Evolutionary conservation across 2,797 vertebrate species (phyloP).

Genomic region (Pseudomugil tenellus): DNA sequence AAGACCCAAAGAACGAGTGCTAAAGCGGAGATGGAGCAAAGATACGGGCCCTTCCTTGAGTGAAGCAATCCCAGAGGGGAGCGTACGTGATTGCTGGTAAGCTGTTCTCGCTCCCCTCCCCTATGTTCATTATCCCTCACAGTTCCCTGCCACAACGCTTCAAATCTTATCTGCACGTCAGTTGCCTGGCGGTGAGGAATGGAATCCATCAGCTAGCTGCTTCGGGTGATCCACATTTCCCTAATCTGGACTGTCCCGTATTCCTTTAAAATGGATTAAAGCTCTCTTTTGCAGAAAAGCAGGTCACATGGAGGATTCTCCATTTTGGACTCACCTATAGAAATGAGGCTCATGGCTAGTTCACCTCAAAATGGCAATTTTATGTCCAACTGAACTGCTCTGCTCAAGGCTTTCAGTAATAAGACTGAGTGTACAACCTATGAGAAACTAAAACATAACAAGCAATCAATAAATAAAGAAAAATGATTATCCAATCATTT

Average conservation of each 20-base stretch:
- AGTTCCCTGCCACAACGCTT: slow-evolving; percentile 54
- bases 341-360: slow-evolving; percentile 40
- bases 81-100: slow-evolving; percentile 70
- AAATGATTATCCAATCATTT: slow-evolving; percentile 25
- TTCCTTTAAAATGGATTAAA: slow-evolving; percentile 71
- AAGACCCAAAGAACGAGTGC: slow-evolving; percentile 35
- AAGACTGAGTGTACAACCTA: slow-evolving; percentile 25
- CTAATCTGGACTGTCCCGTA: slow-evolving; percentile 68
- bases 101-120: slow-evolving; percentile 57
- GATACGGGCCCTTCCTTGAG: slow-evolving; percentile 57
- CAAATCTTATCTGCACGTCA: slow-evolving; percentile 68
- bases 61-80: slow-evolving; percentile 44
- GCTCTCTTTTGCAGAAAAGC: slow-evolving; percentile 60
- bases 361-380: slow-evolving; percentile 16
- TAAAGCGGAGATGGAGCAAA: slow-evolving; percentile 45
- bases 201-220: slow-evolving; percentile 67
- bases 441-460: slow-evolving; percentile 2
- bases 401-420: slow-evolving; percentile 10
- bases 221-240: slow-evolving; percentile 68
- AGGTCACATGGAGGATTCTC: slow-evolving; percentile 59
- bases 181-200: slow-evolving; percentile 64
- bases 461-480: slow-evolving; percentile 11
- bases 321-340: slow-evolving; percentile 45
- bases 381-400: slow-evolving; percentile 19
- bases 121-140: slow-evolving; percentile 67